phyloP scores from a whole-genome alignment of 2,888 invertebrate genomes.

The Eupithecia tripunctaria region DNA sequence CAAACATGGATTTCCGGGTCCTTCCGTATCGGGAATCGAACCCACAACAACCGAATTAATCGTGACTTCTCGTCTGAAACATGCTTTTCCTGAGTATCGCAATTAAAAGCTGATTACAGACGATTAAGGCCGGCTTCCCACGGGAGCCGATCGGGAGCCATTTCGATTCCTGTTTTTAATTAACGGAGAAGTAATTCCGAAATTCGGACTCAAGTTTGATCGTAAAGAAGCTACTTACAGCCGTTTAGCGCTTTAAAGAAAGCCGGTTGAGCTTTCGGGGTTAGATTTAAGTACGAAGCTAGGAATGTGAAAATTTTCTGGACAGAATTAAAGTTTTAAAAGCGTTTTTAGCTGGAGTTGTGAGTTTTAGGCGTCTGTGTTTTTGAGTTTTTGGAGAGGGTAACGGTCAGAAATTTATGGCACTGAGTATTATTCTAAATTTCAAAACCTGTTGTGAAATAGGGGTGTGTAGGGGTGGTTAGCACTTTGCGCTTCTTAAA shows the following conservation, averaged over 20 bases:
- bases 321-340: neutral
- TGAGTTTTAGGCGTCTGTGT: neutral
- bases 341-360: neutral
- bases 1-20: neutral
- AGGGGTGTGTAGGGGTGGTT: too few relatives aligned
- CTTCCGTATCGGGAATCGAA: neutral
- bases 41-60: neutral
- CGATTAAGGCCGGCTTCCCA: slow-evolving; percentile 50
- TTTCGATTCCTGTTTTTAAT: slow-evolving; percentile 44
- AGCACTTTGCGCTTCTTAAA: neutral
- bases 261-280: neutral
- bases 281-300: neutral
- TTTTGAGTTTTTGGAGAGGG: neutral
- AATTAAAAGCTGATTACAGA: slow-evolving; percentile 53
- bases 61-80: neutral
- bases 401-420: neutral
- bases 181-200: slow-evolving; percentile 38
- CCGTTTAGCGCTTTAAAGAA: neutral
- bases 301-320: neutral
- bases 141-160: slow-evolving; percentile 40
- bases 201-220: slow-evolving; percentile 32
- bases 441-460: neutral
- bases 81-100: slow-evolving; percentile 50
- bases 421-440: neutral
- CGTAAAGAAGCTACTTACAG: slow-evolving; percentile 33